Evolutionary conservation across 2,113 vertebrate species (phyloP).

Genomic region (Macquaria australasica): DNA sequence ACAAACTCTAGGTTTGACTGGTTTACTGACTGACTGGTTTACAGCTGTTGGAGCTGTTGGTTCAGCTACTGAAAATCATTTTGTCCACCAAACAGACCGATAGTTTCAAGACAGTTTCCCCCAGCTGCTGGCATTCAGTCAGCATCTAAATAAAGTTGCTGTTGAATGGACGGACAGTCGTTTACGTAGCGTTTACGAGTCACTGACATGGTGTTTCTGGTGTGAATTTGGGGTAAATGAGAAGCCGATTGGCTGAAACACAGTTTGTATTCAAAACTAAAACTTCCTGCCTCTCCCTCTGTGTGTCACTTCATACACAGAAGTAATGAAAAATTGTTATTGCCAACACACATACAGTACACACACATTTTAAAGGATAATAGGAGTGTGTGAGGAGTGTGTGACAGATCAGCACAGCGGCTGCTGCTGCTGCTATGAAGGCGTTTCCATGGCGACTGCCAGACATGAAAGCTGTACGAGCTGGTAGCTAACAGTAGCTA

Average conservation of each 20-base stretch:
- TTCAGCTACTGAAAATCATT: neutral
- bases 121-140: neutral
- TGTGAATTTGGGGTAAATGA: neutral
- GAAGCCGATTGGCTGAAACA: neutral
- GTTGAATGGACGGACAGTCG: neutral
- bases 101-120: neutral
- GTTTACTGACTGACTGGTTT: neutral
- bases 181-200: neutral
- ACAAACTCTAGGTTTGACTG: neutral
- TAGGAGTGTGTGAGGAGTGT: constrained; percentile 46
- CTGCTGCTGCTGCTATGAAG: constrained; percentile 57
- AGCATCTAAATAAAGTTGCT: neutral
- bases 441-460: constrained; percentile 80
- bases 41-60: neutral
- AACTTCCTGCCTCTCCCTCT: neutral
- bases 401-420: constrained; percentile 60
- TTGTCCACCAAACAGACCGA: neutral
- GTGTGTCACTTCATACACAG: constrained; percentile 11
- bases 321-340: neutral
- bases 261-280: neutral
- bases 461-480: constrained; percentile 65
- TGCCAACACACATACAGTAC: neutral
- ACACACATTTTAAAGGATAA: constrained; percentile 19
- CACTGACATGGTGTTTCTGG: neutral
- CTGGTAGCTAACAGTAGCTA: constrained; percentile 63